Percentiles rank a stretch among this genome's conserved stretches.
Evolutionary conservation across 2,888 invertebrate species (phyloP).

Genomic region (Acrobasis repandana): DNA sequence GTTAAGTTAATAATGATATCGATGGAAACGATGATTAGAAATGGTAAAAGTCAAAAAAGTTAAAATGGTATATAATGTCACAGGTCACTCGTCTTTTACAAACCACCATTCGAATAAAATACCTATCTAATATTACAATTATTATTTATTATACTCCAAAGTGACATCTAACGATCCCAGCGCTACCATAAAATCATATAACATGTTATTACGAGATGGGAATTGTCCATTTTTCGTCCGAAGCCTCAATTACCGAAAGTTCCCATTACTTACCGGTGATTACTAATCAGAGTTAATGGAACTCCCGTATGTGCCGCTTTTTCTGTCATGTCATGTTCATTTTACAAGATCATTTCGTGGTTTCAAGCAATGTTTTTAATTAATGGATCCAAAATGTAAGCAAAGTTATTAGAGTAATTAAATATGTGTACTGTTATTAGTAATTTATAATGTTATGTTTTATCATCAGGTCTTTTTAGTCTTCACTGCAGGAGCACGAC

Average conservation of each 20-base stretch:
- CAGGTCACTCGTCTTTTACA: too few species aligned
- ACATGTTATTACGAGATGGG: conserved; percentile 10
- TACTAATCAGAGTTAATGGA: conserved; percentile 63
- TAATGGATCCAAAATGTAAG: conserved; percentile 5
- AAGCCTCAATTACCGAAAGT: conserved; percentile 33
- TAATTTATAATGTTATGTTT: too few species aligned
- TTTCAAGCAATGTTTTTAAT: conserved; percentile 25
- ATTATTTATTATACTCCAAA: neutral
- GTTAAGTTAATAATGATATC: too few species aligned
- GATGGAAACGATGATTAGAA: too few species aligned
- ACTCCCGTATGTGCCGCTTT: conserved; percentile 39
- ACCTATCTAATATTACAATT: neutral
- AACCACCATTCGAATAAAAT: neutral
- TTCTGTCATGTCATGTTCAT: conserved; percentile 47
- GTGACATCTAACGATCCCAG: neutral
- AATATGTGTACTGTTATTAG: neutral
- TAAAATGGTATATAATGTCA: too few species aligned
- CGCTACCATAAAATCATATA: neutral
- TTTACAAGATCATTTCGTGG: conserved; percentile 29
- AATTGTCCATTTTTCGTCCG: conserved; percentile 26
- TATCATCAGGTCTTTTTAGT: too few species aligned
- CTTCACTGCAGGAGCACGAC: too few species aligned
- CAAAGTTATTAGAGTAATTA: neutral
- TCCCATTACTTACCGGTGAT: conserved; percentile 60
- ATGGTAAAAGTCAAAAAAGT: too few species aligned